Base-by-base conservation (phyloP, 2,113 vertebrate species). In the Lipophrys pholis region DNA sequence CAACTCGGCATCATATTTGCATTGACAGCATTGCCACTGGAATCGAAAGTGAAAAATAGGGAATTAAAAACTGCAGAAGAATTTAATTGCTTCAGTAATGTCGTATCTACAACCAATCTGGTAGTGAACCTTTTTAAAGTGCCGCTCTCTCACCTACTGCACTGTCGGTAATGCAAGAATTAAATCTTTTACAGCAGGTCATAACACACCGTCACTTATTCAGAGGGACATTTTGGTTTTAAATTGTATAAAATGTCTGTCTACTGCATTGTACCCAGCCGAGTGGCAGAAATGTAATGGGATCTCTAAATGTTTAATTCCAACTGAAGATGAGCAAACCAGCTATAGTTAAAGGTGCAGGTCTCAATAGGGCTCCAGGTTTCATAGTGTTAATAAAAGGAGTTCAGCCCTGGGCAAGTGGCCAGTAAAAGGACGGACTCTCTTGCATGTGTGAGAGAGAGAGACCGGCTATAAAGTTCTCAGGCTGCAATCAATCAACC, bases 231-330 rank as follows among this genome's bases (percentile, higher is more conserved):
- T 88, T 75, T 77, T 9, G 82, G 74, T 71, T 87, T 88, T 81
- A 88, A 87, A 86, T 70, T 59, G 8, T 55, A 39, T 49, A 55
- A 65, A 56, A 76, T 65, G 57, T 80, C 65, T 67, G 60, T 82
- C 82, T 75, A 83, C 75, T 73, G 68, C 71, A 53, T 62, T 15
- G 49, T 0, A 74, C 35, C 40, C 52, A 42, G 50, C 54, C 11
- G 6, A 54, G 12, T 55, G 40, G 15, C n/a, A 35, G 58, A 54
- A 56, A 49, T 58, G 14, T 70, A 76, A 30, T 63, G 75, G 69
- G 65, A 86, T 78, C 60, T 11, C 76, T 86, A 86, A 90, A 89
- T 89, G 73, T 81, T 89, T 89, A 64, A 91, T 89, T 88, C 74
- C 2, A 59, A 77, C 55, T 9, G 45, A 84, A 85, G 64, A 70